phyloP scores from a whole-genome alignment of 2,797 vertebrate genomes.

The Craterocephalus amniculus region DNA sequence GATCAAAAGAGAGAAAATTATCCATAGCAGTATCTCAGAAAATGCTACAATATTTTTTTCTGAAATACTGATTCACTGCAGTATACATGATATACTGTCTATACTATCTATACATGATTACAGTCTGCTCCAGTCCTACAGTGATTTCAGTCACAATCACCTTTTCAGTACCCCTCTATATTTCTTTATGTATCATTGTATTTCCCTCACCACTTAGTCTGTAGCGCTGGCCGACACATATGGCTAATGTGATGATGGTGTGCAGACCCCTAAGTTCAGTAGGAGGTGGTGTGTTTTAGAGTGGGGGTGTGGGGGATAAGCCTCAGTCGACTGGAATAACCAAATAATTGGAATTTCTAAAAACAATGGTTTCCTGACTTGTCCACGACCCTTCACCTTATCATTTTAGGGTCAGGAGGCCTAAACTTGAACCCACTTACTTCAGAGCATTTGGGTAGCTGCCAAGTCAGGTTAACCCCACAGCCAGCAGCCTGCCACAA shows the following conservation, averaged over 20 bases:
- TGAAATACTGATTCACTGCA: neutral
- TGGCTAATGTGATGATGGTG: slow-evolving; percentile 78
- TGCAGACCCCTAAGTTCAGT: slow-evolving; percentile 64
- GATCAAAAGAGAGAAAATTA: neutral
- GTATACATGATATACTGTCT: slow-evolving; percentile 16
- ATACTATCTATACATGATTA: too few relatives aligned
- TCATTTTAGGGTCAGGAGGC: slow-evolving; percentile 71
- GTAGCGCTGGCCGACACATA: slow-evolving; percentile 64
- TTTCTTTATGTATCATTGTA: slow-evolving; percentile 26
- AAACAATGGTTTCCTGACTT: slow-evolving; percentile 87
- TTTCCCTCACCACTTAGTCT: slow-evolving; percentile 30
- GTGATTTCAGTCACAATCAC: slow-evolving; percentile 47
- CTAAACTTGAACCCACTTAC: slow-evolving; percentile 82
- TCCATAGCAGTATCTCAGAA: neutral
- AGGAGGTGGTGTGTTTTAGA: slow-evolving; percentile 1
- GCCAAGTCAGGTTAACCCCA: slow-evolving; percentile 77
- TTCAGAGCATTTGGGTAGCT: slow-evolving; percentile 63
- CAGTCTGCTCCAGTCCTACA: slow-evolving; percentile 43
- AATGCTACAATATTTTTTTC: too few relatives aligned
- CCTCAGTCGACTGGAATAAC: slow-evolving; percentile 80
- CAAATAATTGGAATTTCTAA: slow-evolving; percentile 85
- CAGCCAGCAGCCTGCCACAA: slow-evolving; percentile 58
- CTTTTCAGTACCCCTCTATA: slow-evolving; percentile 39
- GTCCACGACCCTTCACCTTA: slow-evolving; percentile 80
- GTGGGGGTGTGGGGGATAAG: slow-evolving; percentile 23